Evolutionary conservation across 2,888 invertebrate genomes (phyloP).

Genomic region (Schizaphis graminum): DNA sequence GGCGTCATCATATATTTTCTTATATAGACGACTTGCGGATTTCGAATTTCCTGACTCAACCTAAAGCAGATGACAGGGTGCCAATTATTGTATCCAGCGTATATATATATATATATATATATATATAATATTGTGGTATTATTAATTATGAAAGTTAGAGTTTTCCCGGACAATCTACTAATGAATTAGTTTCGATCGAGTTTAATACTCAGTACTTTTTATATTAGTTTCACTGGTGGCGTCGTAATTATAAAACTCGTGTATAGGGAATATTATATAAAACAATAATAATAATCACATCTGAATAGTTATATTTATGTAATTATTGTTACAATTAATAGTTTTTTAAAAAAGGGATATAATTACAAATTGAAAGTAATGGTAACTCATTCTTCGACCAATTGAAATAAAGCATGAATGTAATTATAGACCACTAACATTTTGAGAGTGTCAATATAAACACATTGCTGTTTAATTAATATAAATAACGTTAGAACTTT

Average conservation of each 20-base stretch:
- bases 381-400: background rate
- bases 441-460: background rate
- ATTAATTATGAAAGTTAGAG: background rate
- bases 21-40: background rate
- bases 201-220: background rate
- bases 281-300: background rate
- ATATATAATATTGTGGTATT: background rate
- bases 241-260: background rate
- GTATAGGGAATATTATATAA: background rate
- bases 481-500: background rate
- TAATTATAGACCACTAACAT: background rate
- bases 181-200: constrained; percentile 22
- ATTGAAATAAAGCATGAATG: background rate
- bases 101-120: background rate
- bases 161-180: background rate
- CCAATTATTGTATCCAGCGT: background rate
- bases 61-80: background rate
- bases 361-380: background rate
- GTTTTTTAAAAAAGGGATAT: background rate
- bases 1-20: background rate
- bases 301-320: background rate
- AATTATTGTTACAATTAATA: background rate
- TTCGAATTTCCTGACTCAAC: background rate
- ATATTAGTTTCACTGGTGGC: background rate
- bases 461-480: background rate